These are phyloP conservation scores for Temnothorax rugatulus DNA, from an alignment of 2,888 invertebrate species.

Conservation along the genomic window DNA sequence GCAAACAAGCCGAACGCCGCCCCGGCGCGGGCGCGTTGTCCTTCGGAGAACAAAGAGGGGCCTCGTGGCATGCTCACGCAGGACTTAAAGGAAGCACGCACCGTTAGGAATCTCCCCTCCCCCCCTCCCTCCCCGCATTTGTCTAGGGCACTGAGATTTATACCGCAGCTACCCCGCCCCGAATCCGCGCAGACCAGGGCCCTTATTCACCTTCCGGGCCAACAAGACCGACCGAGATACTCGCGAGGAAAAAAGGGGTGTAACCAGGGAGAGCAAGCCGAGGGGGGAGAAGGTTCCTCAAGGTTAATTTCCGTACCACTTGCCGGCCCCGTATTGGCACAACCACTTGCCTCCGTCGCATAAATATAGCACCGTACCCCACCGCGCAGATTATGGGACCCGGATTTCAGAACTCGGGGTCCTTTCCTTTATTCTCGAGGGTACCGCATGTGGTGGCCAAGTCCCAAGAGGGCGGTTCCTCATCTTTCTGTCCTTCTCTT, in stretches of 20 bases:
- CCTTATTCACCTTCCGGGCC: conserved; percentile 37
- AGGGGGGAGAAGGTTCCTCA: conserved; percentile 59
- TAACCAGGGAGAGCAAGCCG: conserved; percentile 19
- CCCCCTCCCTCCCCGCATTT: conserved; percentile 66
- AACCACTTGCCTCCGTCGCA: conserved; percentile 69
- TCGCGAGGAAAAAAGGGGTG: conserved; percentile 42
- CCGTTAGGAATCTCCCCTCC: conserved; percentile 70
- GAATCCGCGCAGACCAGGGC: conserved; percentile 42
- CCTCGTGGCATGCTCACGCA: conserved; percentile 41
- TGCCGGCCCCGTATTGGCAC: conserved; percentile 54
- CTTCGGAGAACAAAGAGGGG: conserved; percentile 66
- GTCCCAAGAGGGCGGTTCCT: conserved; percentile 19
- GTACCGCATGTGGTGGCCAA: conserved; percentile 66
- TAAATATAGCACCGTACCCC: conserved; percentile 59
- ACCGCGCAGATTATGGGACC: conserved; percentile 35
- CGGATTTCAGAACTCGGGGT: conserved; percentile 32
- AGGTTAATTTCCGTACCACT: conserved; percentile 74
- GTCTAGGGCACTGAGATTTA: conserved; percentile 75
- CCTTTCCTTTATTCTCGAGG: conserved; percentile 70
- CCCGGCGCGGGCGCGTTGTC: conserved; percentile 52
- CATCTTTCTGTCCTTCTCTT: not conserved
- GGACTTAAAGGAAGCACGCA: conserved; percentile 61
- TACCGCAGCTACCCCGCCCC: conserved; percentile 70
- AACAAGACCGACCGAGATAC: conserved; percentile 49
- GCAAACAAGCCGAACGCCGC: conserved; percentile 16